Evolutionary conservation across 2,113 vertebrate species (phyloP).

Genomic region (Caranx ignobilis): DNA sequence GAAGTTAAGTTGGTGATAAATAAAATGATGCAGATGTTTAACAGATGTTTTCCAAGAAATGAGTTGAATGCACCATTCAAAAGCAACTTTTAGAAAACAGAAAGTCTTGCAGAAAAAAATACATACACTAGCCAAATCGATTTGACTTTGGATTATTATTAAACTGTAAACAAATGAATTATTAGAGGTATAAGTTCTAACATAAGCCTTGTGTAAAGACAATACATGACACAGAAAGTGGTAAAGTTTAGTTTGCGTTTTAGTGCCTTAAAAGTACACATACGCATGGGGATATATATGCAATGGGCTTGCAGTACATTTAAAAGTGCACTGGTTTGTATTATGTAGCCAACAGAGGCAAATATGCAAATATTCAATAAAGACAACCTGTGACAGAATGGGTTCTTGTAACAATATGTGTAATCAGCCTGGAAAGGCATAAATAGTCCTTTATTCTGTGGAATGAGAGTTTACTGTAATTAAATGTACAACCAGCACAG

Average conservation of each 20-base stretch:
- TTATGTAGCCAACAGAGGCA: not conserved
- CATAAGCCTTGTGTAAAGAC: not conserved
- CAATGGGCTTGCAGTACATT: not conserved
- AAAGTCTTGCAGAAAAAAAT: too few relatives aligned
- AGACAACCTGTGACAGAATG: not conserved
- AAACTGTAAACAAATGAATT: not conserved
- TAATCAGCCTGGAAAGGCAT: constrained; percentile 16
- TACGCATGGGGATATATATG: not conserved
- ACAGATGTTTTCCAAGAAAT: not conserved
- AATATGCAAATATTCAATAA: not conserved
- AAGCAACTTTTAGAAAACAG: not conserved
- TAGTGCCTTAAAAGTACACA: not conserved
- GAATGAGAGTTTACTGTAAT: constrained; percentile 53
- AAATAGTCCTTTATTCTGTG: constrained; percentile 31
- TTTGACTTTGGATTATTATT: not conserved
- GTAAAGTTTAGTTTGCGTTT: not conserved
- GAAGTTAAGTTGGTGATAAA: not conserved
- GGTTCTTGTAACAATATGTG: constrained; percentile 17
- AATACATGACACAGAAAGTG: not conserved
- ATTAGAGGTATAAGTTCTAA: not conserved
- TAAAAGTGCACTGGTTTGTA: not conserved
- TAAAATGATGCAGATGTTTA: not conserved
- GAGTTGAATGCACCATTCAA: not conserved
- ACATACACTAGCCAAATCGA: not conserved
- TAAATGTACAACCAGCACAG: constrained; percentile 34